Conservation (phyloP, 2,888 invertebrate genomes). For the Lamellibrachia satsuma region DNA sequence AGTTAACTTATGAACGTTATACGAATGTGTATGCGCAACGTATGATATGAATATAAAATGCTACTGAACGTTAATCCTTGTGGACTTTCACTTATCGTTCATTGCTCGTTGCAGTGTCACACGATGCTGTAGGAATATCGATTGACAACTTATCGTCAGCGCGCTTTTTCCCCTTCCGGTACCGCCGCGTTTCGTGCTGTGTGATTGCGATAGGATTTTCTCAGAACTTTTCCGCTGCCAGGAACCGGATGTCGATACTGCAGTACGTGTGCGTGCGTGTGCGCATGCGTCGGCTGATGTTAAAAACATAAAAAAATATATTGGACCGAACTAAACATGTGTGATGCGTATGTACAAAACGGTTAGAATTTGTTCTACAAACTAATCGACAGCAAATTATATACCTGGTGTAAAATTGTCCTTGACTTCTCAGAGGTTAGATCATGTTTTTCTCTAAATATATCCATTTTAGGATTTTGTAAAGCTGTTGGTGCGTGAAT, state of each 20-base stretch:
- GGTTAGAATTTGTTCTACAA: too few relatives aligned
- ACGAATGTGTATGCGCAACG: background rate
- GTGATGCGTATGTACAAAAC: too few relatives aligned
- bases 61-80: background rate
- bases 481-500: too few relatives aligned
- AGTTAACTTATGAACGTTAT: background rate
- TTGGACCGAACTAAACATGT: too few relatives aligned
- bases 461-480: too few relatives aligned
- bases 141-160: background rate
- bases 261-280: background rate
- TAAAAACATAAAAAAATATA: background rate
- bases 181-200: background rate
- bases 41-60: conserved; percentile 7
- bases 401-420: too few relatives aligned
- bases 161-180: background rate
- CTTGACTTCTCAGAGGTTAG: too few relatives aligned
- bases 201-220: background rate
- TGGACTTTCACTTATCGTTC: background rate
- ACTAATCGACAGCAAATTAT: too few relatives aligned
- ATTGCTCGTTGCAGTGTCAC: background rate
- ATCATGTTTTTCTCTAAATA: too few relatives aligned
- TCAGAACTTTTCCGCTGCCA: background rate
- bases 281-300: background rate
- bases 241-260: background rate
- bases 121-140: background rate